These are phyloP conservation scores for Zaprionus vittiger DNA, from an alignment of 1,140 invertebrate species.

Conservation along the genomic window DNA sequence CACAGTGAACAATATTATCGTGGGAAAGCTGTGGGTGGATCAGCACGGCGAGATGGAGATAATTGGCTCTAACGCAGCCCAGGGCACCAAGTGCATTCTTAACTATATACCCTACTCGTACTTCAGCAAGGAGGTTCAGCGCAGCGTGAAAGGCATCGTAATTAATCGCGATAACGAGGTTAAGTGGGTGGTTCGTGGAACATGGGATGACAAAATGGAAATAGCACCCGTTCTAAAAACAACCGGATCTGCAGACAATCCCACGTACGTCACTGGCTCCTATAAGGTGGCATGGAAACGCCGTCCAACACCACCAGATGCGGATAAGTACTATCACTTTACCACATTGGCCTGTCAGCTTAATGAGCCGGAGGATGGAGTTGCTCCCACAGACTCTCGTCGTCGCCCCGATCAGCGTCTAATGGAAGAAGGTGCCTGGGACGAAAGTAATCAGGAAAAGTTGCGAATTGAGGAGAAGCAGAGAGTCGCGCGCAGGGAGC, in stretches of 20 bases:
- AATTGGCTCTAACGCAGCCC: slow-evolving; percentile 90
- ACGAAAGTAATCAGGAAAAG: slow-evolving; percentile 97
- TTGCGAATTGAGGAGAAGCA: slow-evolving; percentile 96
- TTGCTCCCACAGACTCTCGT: slow-evolving; percentile 98
- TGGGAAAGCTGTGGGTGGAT: slow-evolving; percentile 99
- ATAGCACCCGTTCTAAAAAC: slow-evolving; percentile 94
- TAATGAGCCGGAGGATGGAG: slow-evolving; percentile 96
- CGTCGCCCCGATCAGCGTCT: slow-evolving; percentile 97
- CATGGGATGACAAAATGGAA: slow-evolving; percentile 98
- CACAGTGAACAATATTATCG: slow-evolving; percentile 99
- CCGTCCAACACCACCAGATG: slow-evolving; percentile 89
- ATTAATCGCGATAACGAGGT: slow-evolving; percentile 88
- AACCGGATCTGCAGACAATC: slow-evolving; percentile 90
- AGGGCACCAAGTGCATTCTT: slow-evolving; percentile 96
- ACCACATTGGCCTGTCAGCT: slow-evolving; percentile 97
- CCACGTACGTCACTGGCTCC: slow-evolving; percentile 95
- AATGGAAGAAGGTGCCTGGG: slow-evolving; percentile 98
- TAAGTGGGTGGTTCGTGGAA: slow-evolving; percentile 93
- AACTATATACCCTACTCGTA: slow-evolving; percentile 99
- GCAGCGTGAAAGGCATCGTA: slow-evolving; percentile 93
- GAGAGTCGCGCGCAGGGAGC: slow-evolving; percentile 88
- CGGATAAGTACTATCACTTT: slow-evolving; percentile 95
- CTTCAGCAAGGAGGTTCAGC: slow-evolving; percentile 96
- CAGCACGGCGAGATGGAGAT: slow-evolving; percentile 99
- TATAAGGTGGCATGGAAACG: slow-evolving; percentile 94